phyloP scores from a whole-genome alignment of 2,888 invertebrate species.

The Callyntrura sp. region DNA sequence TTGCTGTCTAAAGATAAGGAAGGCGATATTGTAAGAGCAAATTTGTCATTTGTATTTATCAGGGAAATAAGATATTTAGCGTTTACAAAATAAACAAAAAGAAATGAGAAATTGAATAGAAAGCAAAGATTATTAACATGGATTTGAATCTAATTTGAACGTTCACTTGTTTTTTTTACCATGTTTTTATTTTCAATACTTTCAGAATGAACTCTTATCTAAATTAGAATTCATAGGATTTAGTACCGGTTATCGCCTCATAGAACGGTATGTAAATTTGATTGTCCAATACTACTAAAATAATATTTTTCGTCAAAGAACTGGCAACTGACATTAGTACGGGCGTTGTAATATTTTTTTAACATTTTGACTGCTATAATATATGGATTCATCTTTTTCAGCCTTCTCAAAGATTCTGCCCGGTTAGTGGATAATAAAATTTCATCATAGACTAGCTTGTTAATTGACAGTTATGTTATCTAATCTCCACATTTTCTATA shows the following conservation, averaged over 20 bases:
- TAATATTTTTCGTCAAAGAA: no score
- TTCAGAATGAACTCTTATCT: constrained; percentile 85
- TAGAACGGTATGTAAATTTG: constrained; percentile 86
- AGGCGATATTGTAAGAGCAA: constrained; percentile 73
- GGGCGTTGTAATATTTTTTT: no score
- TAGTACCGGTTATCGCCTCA: constrained; percentile 87
- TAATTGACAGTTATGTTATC: no score
- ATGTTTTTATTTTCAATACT: no score
- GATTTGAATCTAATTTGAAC: neutral
- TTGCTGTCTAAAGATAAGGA: constrained; percentile 76
- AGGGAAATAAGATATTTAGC: no score
- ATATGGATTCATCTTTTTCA: constrained; percentile 84
- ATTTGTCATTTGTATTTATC: no score
- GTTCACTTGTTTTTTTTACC: no score
- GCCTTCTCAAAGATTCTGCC: constrained; percentile 95
- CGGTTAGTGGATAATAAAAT: constrained; percentile 97
- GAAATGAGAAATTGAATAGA: no score
- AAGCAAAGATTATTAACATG: neutral
- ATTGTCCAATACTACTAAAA: neutral
- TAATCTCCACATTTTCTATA: no score
- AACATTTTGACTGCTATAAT: neutral
- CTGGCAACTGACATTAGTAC: no score
- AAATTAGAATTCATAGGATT: constrained; percentile 87
- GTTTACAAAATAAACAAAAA: no score
- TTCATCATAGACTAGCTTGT: no score